Evolutionary conservation across 2,888 invertebrate species (phyloP).

Genomic region (Anodontia alba): DNA sequence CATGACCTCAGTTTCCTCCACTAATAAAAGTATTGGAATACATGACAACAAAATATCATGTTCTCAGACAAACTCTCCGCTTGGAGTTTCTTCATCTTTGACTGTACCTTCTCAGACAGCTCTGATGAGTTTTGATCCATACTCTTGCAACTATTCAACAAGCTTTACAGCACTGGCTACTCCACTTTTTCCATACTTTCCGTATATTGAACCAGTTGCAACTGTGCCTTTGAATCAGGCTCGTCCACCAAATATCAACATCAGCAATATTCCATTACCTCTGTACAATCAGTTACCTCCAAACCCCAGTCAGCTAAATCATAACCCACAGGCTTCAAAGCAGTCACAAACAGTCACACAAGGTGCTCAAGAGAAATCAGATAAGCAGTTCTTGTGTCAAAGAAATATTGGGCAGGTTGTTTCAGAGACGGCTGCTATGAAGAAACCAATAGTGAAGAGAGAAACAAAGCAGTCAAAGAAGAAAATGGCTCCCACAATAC

Average conservation of each 20-base stretch:
- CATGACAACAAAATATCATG: not conserved
- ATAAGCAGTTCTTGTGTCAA: not conserved
- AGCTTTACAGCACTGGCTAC: not conserved
- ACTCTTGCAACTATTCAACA: not conserved
- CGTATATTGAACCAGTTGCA: not conserved
- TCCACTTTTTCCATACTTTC: not conserved
- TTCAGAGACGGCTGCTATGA: not conserved
- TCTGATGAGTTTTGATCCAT: not conserved
- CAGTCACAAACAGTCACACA: not conserved
- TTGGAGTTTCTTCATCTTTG: not conserved
- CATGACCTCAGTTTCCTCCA: not conserved
- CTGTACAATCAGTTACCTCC: not conserved
- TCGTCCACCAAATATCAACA: not conserved
- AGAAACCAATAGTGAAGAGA: not conserved
- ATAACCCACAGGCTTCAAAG: not conserved
- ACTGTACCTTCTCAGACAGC: not conserved
- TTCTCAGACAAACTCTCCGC: not conserved
- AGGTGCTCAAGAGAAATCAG: not conserved
- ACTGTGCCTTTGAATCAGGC: not conserved
- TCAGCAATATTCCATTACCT: slow-evolving; percentile 14
- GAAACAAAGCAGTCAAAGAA: not conserved
- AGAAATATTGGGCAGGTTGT: not conserved
- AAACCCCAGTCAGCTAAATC: not conserved
- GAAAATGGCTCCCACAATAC: not conserved
- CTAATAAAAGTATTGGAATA: not conserved